Evolutionary conservation across 2,113 vertebrate species (phyloP).

Genomic region (Zootoca vivipara): DNA sequence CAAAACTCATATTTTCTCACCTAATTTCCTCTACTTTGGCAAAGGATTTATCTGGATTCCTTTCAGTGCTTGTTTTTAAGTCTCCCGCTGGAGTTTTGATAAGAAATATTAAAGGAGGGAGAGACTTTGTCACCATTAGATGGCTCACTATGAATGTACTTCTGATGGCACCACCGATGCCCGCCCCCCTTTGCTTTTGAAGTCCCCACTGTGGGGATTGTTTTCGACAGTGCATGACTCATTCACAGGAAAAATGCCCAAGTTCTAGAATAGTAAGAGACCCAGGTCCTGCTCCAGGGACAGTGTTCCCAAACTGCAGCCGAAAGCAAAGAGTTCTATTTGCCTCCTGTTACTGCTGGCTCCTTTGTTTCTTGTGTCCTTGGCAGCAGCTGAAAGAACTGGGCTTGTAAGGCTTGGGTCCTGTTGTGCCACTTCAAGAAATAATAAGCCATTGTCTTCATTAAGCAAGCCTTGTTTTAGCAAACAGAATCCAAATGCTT

Average conservation of each 20-base stretch:
- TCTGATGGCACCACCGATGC: background rate
- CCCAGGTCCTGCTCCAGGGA: slow-evolving; percentile 58
- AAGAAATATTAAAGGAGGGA: background rate
- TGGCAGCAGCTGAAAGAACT: slow-evolving; percentile 85
- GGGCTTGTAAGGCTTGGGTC: slow-evolving; percentile 74
- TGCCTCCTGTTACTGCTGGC: slow-evolving; percentile 61
- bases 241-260: slow-evolving; percentile 53
- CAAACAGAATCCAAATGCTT: slow-evolving; percentile 78
- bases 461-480: slow-evolving; percentile 88
- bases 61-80: background rate
- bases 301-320: slow-evolving; percentile 49
- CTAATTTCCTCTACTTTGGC: background rate
- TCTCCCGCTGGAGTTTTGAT: background rate
- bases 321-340: slow-evolving; percentile 61
- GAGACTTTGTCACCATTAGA: slow-evolving; percentile 63
- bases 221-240: slow-evolving; percentile 54
- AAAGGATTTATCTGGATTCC: background rate
- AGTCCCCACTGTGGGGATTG: slow-evolving; percentile 28
- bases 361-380: slow-evolving; percentile 81
- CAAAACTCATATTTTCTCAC: fast-evolving
- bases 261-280: slow-evolving; percentile 57
- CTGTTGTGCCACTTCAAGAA: slow-evolving; percentile 84
- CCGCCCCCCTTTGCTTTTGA: slow-evolving; percentile 58
- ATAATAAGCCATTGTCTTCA: slow-evolving; percentile 90
- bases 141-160: slow-evolving; percentile 74